These are phyloP conservation scores for Nipponacmea schrenckii DNA, from an alignment of 2,888 invertebrate genomes.

Conservation along the genomic window DNA sequence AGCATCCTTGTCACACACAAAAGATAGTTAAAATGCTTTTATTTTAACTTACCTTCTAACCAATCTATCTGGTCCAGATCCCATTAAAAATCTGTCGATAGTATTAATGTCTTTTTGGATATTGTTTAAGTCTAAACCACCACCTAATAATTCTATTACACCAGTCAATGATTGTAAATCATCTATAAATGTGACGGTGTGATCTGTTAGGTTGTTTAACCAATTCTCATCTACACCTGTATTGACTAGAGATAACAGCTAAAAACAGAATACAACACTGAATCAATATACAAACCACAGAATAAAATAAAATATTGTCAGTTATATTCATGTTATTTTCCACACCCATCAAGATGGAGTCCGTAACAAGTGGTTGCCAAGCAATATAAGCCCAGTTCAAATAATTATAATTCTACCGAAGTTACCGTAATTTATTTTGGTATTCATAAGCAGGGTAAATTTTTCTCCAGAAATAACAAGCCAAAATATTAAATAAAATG, in stretches of 20 bases:
- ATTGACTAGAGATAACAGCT: not conserved
- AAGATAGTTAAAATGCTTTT: no score
- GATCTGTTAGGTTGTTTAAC: slow-evolving; percentile 19
- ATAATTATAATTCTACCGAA: no score
- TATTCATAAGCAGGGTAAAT: no score
- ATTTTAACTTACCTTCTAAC: slow-evolving; percentile 22
- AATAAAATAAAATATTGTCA: not conserved
- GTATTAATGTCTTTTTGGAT: slow-evolving; percentile 22
- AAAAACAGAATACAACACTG: not conserved
- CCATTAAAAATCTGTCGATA: slow-evolving; percentile 29
- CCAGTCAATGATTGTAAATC: slow-evolving; percentile 19
- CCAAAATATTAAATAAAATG: no score
- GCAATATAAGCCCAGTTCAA: no score
- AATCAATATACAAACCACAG: not conserved
- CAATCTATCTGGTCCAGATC: slow-evolving; percentile 20
- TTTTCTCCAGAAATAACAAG: no score
- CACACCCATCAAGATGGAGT: not conserved
- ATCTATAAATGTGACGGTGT: slow-evolving; percentile 16
- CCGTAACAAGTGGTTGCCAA: no score
- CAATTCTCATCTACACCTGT: not conserved
- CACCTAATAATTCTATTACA: slow-evolving; percentile 10
- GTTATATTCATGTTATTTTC: not conserved
- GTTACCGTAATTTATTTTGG: no score
- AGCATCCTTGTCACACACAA: no score
- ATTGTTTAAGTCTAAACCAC: slow-evolving; percentile 21